A percentile compares a stretch with the other conserved stretches of the same genome.
phyloP scores from a whole-genome alignment of 2,888 invertebrate species.

The Tenthredo distinguenda region DNA sequence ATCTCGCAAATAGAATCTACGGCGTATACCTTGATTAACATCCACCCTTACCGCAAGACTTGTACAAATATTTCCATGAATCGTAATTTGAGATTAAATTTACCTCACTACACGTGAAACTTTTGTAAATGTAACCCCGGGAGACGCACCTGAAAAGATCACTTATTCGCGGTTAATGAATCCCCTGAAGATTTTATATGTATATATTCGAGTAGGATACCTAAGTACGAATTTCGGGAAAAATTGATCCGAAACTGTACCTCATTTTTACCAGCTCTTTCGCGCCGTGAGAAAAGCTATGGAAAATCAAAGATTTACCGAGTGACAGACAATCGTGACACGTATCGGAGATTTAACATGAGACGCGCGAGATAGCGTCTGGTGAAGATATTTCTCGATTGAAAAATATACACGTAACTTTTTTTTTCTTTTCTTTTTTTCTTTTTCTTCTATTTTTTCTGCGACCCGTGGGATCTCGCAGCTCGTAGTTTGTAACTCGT shows the following conservation, averaged over 20 bases:
- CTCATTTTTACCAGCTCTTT: neutral
- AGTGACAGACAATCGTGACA: neutral
- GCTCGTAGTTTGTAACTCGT: constrained; percentile 17
- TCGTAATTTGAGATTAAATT: constrained; percentile 5
- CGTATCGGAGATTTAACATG: neutral
- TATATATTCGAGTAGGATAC: neutral
- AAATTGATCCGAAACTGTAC: neutral
- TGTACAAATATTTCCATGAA: constrained; percentile 1
- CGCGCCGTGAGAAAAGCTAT: neutral
- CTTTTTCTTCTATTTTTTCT: neutral
- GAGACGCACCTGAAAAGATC: neutral
- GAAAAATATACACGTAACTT: constrained; percentile 10
- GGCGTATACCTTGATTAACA: neutral
- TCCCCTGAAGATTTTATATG: neutral
- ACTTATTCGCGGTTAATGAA: constrained; percentile 22
- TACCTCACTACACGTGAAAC: neutral
- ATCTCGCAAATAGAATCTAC: neutral
- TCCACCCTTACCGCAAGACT: neutral
- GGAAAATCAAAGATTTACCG: neutral
- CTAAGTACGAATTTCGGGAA: neutral
- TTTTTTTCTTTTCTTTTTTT: neutral
- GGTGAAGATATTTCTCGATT: neutral
- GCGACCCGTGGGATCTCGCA: constrained; percentile 11
- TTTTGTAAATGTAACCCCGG: neutral
- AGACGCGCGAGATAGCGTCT: constrained; percentile 15